These are phyloP conservation scores for Myiagra hebetior DNA, from an alignment of 2,113 vertebrate species.

Conservation along the genomic window DNA sequence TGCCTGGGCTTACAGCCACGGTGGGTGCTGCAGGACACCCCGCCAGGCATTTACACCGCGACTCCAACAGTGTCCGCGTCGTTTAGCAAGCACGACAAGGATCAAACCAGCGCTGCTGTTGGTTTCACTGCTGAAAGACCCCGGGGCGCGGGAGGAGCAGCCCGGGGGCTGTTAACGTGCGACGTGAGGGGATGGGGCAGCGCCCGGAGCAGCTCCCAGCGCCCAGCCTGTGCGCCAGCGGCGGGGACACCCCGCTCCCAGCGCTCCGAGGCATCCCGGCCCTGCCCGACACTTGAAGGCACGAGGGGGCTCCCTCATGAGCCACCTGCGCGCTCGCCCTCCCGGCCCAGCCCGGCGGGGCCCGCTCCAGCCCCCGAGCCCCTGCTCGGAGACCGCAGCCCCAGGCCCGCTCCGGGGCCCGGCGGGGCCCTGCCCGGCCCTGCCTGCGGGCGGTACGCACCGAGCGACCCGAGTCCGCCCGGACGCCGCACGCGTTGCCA, in stretches of 20 bases:
- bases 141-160: not conserved
- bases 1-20: accelerated
- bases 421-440: not conserved
- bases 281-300: not conserved
- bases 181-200: accelerated
- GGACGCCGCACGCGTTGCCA: constrained; percentile 44
- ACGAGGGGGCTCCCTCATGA: not conserved
- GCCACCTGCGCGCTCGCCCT: not conserved
- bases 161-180: not conserved
- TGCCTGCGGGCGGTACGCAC: not conserved
- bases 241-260: not conserved
- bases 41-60: accelerated
- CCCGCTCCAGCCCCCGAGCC: not conserved
- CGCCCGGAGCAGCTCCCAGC: not conserved
- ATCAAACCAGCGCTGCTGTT: not conserved
- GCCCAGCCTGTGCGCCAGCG: accelerated
- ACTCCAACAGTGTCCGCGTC: accelerated
- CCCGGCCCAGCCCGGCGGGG: too few species aligned
- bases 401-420: not conserved
- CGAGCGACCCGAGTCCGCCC: not conserved
- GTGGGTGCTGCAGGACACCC: too few species aligned
- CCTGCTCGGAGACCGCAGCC: not conserved
- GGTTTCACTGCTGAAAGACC: too few species aligned
- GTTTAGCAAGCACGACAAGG: accelerated
- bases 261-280: accelerated